These are phyloP conservation scores for Conomelus anceps DNA, from an alignment of 2,888 invertebrate species.

Conservation along the genomic window DNA sequence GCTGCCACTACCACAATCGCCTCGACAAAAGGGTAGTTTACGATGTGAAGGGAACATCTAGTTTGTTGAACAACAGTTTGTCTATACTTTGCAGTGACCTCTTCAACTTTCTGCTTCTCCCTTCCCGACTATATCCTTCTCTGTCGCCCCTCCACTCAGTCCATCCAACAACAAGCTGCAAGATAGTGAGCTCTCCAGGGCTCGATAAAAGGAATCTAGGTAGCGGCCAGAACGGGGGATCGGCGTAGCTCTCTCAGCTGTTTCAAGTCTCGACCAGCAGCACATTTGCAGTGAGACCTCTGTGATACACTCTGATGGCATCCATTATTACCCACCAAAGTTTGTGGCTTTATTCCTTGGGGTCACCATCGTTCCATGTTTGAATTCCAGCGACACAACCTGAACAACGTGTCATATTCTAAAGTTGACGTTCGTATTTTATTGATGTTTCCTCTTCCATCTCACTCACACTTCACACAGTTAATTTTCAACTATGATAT, in stretches of 20 bases:
- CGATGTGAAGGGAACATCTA: background rate
- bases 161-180: background rate
- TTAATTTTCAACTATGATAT: too few species aligned
- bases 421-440: background rate
- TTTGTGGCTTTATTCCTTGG: background rate
- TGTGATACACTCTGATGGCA: background rate
- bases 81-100: background rate
- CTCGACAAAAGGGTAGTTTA: background rate
- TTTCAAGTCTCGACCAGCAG: background rate
- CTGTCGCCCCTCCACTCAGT: background rate
- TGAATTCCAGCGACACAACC: background rate
- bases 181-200: background rate
- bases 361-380: background rate
- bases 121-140: background rate
- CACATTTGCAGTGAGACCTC: background rate
- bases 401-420: background rate
- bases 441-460: background rate
- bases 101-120: background rate
- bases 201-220: background rate
- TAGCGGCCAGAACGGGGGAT: background rate
- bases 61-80: background rate
- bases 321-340: background rate
- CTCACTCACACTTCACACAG: background rate
- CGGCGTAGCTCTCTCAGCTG: background rate
- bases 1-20: too few species aligned